These are phyloP conservation scores for Calliphora vicina DNA, from an alignment of 1,140 invertebrate genomes.

Conservation along the genomic window DNA sequence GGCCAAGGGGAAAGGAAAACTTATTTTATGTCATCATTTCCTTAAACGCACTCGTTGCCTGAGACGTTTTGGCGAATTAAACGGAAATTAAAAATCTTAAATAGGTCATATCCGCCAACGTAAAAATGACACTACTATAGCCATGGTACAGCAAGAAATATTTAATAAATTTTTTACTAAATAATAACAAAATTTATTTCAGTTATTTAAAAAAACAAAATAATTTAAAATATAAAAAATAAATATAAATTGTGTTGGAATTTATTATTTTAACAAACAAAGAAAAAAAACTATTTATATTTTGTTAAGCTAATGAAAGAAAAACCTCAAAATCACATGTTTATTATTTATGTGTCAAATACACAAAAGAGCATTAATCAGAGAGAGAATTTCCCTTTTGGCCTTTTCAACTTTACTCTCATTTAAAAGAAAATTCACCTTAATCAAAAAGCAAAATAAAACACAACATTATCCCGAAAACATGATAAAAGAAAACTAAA, in stretches of 20 bases:
- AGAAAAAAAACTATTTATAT: not conserved
- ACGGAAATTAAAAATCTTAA: slow-evolving; percentile 9
- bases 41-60: no score
- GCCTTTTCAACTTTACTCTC: not conserved
- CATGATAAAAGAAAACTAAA: not conserved
- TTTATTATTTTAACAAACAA: no score
- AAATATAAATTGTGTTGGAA: no score
- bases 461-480: not conserved
- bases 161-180: no score
- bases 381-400: not conserved
- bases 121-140: not conserved
- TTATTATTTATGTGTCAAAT: slow-evolving; percentile 32
- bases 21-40: no score
- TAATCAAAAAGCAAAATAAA: not conserved
- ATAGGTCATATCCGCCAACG: not conserved
- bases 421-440: not conserved
- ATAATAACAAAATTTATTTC: no score
- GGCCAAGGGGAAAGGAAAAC: no score
- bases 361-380: not conserved
- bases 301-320: not conserved
- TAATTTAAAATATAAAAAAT: not conserved
- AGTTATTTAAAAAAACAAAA: not conserved
- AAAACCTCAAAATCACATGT: slow-evolving; percentile 18
- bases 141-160: no score
- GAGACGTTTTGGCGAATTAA: not conserved